phyloP scores from a whole-genome alignment of 92 coral and sea anemone genomes.

The Virgularia gustaviana region DNA sequence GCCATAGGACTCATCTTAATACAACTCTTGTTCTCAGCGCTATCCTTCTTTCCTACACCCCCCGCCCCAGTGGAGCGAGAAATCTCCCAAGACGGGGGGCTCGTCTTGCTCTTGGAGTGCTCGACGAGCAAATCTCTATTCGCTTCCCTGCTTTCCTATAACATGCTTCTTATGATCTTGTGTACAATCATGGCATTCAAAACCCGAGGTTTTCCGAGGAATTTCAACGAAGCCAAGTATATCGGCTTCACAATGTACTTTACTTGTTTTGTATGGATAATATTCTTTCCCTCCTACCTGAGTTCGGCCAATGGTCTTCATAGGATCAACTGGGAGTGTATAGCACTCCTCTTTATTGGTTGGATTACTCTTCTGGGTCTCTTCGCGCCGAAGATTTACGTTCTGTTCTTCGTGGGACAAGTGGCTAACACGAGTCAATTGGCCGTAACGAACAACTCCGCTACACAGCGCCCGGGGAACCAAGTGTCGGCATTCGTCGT shows the following conservation, averaged over 20 bases:
- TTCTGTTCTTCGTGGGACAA: slow-evolving; percentile 12
- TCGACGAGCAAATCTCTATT: slow-evolving; percentile 52
- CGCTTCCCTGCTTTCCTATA: slow-evolving; percentile 72
- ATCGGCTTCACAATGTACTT: slow-evolving; percentile 89
- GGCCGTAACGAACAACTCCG: slow-evolving; percentile 25
- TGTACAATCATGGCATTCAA: slow-evolving; percentile 87
- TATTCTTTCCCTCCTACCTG: slow-evolving; percentile 72
- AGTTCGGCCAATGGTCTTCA: slow-evolving; percentile 52
- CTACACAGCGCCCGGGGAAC: slow-evolving; percentile 1
- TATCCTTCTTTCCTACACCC: slow-evolving; percentile 13
- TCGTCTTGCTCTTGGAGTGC: slow-evolving; percentile 57
- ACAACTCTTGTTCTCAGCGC: slow-evolving; percentile 29
- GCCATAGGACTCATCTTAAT: slow-evolving; percentile 31
- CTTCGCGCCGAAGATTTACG: slow-evolving; percentile 65
- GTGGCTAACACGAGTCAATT: slow-evolving; percentile 4
- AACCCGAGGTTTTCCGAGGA: slow-evolving; percentile 83
- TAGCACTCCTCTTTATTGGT: slow-evolving; percentile 63
- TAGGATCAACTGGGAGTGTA: slow-evolving; percentile 52
- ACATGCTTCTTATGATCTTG: slow-evolving; percentile 64
- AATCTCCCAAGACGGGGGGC: neutral
- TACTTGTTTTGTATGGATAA: slow-evolving; percentile 86
- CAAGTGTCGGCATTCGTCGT: no score
- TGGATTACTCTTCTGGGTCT: slow-evolving; percentile 78
- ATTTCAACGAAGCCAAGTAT: slow-evolving; percentile 94
- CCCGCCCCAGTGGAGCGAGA: slow-evolving; percentile 11